Evolutionary conservation across 2,888 invertebrate genomes (phyloP).

Genomic region (Sepiola atlantica): DNA sequence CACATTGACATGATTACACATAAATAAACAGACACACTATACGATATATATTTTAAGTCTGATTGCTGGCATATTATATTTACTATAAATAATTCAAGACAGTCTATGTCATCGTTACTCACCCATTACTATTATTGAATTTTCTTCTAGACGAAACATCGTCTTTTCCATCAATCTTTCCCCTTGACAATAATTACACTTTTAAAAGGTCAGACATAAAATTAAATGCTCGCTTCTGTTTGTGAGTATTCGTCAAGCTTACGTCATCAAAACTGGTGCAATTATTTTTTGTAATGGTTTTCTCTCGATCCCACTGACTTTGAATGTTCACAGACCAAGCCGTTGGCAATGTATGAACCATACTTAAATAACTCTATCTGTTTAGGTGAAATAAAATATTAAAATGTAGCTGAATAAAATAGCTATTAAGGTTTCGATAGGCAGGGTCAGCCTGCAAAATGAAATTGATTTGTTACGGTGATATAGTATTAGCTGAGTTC

Average conservation of each 20-base stretch:
- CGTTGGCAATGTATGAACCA: neutral
- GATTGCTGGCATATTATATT: too few species aligned
- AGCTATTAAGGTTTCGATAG: neutral
- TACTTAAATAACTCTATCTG: neutral
- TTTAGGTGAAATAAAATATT: constrained; percentile 7
- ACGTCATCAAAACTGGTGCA: neutral
- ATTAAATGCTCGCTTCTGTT: neutral
- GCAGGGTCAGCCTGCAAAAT: neutral
- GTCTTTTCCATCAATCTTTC: too few species aligned
- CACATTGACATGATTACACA: too few species aligned
- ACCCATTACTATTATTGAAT: too few species aligned
- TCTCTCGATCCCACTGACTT: neutral
- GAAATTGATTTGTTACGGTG: neutral
- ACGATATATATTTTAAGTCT: too few species aligned
- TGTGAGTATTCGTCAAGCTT: neutral
- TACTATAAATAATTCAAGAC: too few species aligned
- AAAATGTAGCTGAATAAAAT: neutral
- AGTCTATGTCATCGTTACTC: too few species aligned
- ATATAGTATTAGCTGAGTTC: neutral
- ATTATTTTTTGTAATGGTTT: neutral
- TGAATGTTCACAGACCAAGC: neutral
- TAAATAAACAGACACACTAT: too few species aligned
- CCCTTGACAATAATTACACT: too few species aligned
- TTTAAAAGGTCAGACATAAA: neutral
- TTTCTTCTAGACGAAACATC: too few species aligned